Evolutionary conservation across 2,888 invertebrate genomes (phyloP).

Genomic region (Cactoblastis cactorum): DNA sequence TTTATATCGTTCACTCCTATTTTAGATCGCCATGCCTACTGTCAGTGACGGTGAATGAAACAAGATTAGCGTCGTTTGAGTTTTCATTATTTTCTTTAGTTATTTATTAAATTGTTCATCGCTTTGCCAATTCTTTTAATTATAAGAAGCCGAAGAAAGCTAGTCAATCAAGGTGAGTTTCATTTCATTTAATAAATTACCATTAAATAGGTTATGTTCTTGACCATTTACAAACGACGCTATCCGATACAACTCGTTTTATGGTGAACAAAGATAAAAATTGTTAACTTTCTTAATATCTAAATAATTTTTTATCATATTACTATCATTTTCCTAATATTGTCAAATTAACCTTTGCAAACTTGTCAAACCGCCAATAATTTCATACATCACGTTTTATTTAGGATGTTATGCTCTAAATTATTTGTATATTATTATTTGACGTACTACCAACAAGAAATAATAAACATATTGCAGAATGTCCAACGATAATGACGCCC

Average conservation of each 20-base stretch:
- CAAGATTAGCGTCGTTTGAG: too few relatives aligned
- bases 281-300: not conserved
- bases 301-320: not conserved
- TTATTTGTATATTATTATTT: not conserved
- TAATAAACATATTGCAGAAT: slow-evolving; percentile 55
- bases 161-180: not conserved
- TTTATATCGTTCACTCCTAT: too few relatives aligned
- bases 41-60: too few relatives aligned
- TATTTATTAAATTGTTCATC: too few relatives aligned
- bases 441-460: slow-evolving; percentile 7
- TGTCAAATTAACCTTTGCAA: not conserved
- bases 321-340: not conserved
- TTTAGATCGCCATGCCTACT: too few relatives aligned
- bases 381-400: not conserved
- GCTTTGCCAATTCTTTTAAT: not conserved
- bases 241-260: not conserved
- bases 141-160: not conserved
- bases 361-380: not conserved
- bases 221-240: not conserved
- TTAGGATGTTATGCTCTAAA: not conserved
- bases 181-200: not conserved
- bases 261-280: slow-evolving; percentile 12
- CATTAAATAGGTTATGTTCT: not conserved
- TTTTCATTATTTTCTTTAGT: too few relatives aligned
- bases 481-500: slow-evolving; percentile 63